Conservation (phyloP, 2,888 invertebrate genomes). For the Gnatocerus cornutus region DNA sequence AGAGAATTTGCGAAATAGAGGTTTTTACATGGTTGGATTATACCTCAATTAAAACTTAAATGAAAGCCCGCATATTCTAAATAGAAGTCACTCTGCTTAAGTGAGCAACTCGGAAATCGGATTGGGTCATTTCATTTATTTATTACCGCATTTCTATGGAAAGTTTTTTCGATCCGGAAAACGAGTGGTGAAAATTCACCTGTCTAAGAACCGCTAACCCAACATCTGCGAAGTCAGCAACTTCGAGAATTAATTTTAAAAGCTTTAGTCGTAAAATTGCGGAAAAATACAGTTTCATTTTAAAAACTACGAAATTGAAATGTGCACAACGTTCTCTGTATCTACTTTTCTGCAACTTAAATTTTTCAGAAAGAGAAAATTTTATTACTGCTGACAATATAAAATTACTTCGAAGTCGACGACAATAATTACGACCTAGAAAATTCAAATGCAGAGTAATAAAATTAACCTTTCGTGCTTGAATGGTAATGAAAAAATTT, state of each 20-base stretch:
- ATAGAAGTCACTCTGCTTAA: constrained; percentile 41
- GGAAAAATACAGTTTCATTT: not conserved
- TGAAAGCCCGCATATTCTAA: constrained; percentile 49
- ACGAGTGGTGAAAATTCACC: constrained; percentile 6
- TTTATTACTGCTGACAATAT: constrained; percentile 4
- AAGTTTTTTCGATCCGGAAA: constrained; percentile 10
- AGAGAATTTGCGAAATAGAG: constrained; percentile 57
- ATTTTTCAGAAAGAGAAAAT: not conserved
- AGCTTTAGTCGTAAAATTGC: constrained; percentile 7
- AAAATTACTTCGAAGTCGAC: not conserved
- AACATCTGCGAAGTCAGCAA: constrained; percentile 20
- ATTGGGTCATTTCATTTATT: constrained; percentile 34
- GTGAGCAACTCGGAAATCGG: constrained; percentile 33
- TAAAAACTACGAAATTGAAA: not conserved
- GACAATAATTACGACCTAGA: constrained; percentile 9
- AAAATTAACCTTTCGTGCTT: constrained; percentile 29
- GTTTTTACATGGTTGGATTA: constrained; percentile 59
- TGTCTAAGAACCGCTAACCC: not conserved
- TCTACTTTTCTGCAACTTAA: not conserved
- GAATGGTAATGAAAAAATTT: constrained; percentile 5
- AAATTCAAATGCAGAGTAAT: constrained; percentile 17
- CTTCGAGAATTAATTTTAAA: constrained; percentile 9
- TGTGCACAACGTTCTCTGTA: not conserved
- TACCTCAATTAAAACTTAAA: constrained; percentile 59
- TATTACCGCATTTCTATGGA: constrained; percentile 18